phyloP scores from a whole-genome alignment of 2,888 invertebrate species.

The Leucophenga maculata region DNA sequence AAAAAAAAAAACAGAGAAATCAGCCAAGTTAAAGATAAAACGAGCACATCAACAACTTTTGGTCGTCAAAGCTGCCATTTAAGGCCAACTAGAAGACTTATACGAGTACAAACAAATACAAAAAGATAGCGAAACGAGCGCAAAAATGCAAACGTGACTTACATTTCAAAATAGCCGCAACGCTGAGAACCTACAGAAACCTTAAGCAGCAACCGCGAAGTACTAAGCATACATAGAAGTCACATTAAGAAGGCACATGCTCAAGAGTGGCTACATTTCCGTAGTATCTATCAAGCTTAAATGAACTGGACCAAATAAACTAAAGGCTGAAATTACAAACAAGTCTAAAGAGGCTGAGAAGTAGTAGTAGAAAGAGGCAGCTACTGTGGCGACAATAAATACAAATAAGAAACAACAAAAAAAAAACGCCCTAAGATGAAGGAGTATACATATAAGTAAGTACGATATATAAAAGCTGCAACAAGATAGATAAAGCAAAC shows the following conservation, averaged over 20 bases:
- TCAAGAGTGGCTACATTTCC: no score
- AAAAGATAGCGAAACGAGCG: constrained; percentile 36
- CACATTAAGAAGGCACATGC: no score
- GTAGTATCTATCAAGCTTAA: neutral
- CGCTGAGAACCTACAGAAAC: no score
- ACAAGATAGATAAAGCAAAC: neutral
- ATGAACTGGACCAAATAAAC: constrained; percentile 48
- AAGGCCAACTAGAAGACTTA: constrained; percentile 10
- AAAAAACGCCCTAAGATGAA: no score
- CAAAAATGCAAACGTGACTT: constrained; percentile 61
- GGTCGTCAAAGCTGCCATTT: constrained; percentile 13
- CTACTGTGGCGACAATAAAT: constrained; percentile 3
- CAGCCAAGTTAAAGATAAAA: constrained; percentile 8
- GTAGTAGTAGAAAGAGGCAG: constrained; percentile 29
- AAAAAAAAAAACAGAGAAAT: neutral
- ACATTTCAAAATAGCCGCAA: constrained; percentile 45
- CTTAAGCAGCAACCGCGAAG: no score
- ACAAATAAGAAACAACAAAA: constrained; percentile 2
- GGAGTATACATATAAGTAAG: no score
- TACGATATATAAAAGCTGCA: constrained; percentile 1
- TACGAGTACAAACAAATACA: neutral
- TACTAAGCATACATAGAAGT: no score
- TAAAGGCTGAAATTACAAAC: constrained; percentile 45
- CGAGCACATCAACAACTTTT: no score
- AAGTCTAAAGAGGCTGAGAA: constrained; percentile 45